phyloP scores from a whole-genome alignment of 1,140 invertebrate genomes.

The Neodiprion lecontei region DNA sequence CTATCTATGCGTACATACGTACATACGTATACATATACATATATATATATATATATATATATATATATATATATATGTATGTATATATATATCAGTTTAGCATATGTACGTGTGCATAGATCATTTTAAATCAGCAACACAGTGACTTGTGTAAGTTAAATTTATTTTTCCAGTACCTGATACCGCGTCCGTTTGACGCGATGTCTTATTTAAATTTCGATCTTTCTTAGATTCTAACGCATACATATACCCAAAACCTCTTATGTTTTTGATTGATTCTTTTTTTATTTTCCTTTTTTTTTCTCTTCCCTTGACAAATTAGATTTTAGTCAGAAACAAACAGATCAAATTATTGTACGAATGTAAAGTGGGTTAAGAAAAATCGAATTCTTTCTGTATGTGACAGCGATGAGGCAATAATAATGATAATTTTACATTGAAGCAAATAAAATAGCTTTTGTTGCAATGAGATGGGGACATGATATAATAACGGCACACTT shows the following conservation, averaged over 20 bases:
- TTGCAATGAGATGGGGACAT: conserved; percentile 18
- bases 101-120: background rate
- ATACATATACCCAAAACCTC: background rate
- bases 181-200: background rate
- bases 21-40: background rate
- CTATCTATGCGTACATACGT: conserved; percentile 16
- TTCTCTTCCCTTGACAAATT: too few relatives aligned
- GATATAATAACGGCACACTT: background rate
- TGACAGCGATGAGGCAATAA: background rate
- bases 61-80: background rate
- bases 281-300: too few relatives aligned
- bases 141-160: background rate
- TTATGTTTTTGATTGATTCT: too few relatives aligned
- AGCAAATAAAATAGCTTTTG: conserved; percentile 6
- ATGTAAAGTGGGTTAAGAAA: background rate
- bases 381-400: background rate
- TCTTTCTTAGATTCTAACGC: background rate
- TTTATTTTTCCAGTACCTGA: conserved; percentile 1
- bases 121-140: background rate
- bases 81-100: background rate
- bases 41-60: conserved; percentile 14
- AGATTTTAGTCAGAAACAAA: background rate
- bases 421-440: background rate
- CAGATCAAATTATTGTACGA: background rate
- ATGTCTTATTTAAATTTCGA: background rate